Conservation (phyloP, 2,888 invertebrate genomes). For the Nysson spinosus region DNA sequence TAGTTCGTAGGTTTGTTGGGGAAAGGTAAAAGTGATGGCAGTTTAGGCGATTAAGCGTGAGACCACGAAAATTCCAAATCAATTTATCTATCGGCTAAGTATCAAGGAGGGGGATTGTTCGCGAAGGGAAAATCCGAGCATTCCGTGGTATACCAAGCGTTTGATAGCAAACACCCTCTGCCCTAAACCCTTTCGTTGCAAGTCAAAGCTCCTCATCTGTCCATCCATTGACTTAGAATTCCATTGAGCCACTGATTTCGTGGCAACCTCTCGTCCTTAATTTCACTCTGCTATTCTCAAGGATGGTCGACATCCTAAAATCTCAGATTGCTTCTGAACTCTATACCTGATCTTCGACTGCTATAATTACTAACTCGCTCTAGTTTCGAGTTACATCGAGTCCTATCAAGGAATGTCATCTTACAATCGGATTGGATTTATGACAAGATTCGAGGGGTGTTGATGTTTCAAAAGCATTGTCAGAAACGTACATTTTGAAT, state of each 20-base stretch:
- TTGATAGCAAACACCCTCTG: slow-evolving; percentile 71
- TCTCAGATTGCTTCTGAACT: slow-evolving; percentile 47
- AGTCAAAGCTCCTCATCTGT: slow-evolving; percentile 66
- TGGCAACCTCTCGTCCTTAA: slow-evolving; percentile 54
- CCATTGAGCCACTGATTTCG: slow-evolving; percentile 47
- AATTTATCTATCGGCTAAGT: slow-evolving; percentile 68
- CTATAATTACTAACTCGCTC: slow-evolving; percentile 3
- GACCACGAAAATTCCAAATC: slow-evolving; percentile 71
- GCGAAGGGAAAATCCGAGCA: slow-evolving; percentile 49
- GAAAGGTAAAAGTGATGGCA: slow-evolving; percentile 37
- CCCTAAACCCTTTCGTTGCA: slow-evolving; percentile 44
- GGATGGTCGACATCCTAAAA: slow-evolving; percentile 49
- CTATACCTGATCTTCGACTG: slow-evolving; percentile 14
- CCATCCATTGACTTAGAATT: slow-evolving; percentile 63
- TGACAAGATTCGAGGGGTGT: too few relatives aligned
- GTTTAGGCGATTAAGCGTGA: slow-evolving; percentile 60
- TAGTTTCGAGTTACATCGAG: too few relatives aligned
- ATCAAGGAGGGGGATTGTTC: slow-evolving; percentile 28
- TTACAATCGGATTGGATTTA: too few relatives aligned
- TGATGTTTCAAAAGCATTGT: too few relatives aligned
- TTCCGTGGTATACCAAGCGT: slow-evolving; percentile 68
- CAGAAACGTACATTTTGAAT: too few relatives aligned
- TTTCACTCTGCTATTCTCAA: slow-evolving; percentile 44
- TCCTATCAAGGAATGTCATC: too few relatives aligned
- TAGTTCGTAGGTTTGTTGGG: slow-evolving; percentile 31